phyloP scores from a whole-genome alignment of 1,140 invertebrate genomes.

The Leptoteleia sp. region DNA sequence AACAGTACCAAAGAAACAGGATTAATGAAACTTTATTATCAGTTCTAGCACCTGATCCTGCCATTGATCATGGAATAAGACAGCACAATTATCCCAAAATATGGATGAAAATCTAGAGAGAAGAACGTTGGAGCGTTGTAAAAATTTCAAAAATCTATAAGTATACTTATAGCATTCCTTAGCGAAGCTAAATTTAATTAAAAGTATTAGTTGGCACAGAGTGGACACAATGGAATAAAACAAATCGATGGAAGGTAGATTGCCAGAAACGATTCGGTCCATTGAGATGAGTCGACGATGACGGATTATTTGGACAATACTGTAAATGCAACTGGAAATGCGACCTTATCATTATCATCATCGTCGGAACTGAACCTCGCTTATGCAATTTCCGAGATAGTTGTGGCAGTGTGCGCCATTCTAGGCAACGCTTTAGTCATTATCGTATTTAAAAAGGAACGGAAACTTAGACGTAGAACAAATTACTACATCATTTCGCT shows the following conservation, averaged over 20 bases:
- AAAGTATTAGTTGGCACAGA: too few species aligned
- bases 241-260: slow-evolving; percentile 26
- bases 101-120: slow-evolving; percentile 29
- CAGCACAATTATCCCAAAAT: slow-evolving; percentile 7
- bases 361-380: slow-evolving; percentile 84
- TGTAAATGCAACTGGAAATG: slow-evolving; percentile 40
- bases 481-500: slow-evolving; percentile 96
- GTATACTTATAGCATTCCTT: not conserved
- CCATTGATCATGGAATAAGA: slow-evolving; percentile 2
- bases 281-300: slow-evolving; percentile 37
- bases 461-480: slow-evolving; percentile 88
- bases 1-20: too few species aligned
- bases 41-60: slow-evolving; percentile 45
- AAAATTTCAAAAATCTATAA: not conserved
- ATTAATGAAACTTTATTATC: slow-evolving; percentile 26
- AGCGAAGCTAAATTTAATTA: too few species aligned
- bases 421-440: slow-evolving; percentile 93
- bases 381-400: slow-evolving; percentile 88
- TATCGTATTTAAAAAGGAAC: slow-evolving; percentile 89
- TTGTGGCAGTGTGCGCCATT: slow-evolving; percentile 90
- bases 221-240: not conserved
- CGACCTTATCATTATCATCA: slow-evolving; percentile 16
- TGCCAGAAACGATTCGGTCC: slow-evolving; percentile 2
- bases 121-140: not conserved
- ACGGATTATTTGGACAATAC: slow-evolving; percentile 32